A percentile compares a stretch with the other conserved stretches of the same genome.
Conservation (phyloP, 2,797 vertebrate species). For the Artibeus lituratus region DNA sequence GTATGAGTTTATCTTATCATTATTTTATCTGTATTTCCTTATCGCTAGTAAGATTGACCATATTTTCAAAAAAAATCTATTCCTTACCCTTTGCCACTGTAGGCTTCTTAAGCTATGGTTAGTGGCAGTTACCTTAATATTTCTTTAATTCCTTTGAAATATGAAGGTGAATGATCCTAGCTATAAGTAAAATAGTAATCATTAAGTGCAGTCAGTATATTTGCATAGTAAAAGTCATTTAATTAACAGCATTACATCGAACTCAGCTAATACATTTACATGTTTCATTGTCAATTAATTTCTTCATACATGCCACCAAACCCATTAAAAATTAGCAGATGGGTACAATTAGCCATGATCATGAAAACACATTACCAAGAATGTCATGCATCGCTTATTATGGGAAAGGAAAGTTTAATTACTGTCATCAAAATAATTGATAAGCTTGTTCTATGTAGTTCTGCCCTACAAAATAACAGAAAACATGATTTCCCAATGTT, state of each 20-base stretch:
- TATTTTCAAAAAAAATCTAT: not conserved
- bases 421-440: constrained; percentile 72
- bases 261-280: constrained; percentile 72
- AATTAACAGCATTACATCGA: constrained; percentile 63
- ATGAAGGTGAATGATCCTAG: not conserved
- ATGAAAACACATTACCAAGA: constrained; percentile 51
- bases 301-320: constrained; percentile 55
- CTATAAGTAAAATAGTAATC: constrained; percentile 16
- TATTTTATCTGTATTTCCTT: not conserved
- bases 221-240: constrained; percentile 63
- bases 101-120: not conserved
- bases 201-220: constrained; percentile 49
- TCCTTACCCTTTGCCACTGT: not conserved
- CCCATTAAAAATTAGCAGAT: constrained; percentile 78
- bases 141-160: constrained; percentile 10
- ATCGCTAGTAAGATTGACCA: not conserved
- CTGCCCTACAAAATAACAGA: constrained; percentile 65
- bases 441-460: constrained; percentile 60
- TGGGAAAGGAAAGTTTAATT: constrained; percentile 74
- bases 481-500: constrained; percentile 61
- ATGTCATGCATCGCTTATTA: constrained; percentile 73
- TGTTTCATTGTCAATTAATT: constrained; percentile 76
- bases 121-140: constrained; percentile 1
- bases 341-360: constrained; percentile 72
- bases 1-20: not conserved